phyloP scores from a whole-genome alignment of 2,888 invertebrate genomes.

The Eilema caniola region DNA sequence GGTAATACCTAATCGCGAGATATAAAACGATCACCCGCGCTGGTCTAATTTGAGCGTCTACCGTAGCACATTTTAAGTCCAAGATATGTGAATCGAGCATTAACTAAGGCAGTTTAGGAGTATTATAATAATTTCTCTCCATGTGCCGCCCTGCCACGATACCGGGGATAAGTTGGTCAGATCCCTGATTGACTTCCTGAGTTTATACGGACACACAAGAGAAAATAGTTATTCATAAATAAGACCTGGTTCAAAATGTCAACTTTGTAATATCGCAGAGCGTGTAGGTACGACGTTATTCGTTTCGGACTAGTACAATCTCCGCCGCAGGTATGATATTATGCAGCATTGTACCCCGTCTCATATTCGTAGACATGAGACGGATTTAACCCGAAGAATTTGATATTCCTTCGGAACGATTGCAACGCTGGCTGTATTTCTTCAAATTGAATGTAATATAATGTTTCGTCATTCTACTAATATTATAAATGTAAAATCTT shows the following conservation, averaged over 20 bases:
- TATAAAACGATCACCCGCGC: no score
- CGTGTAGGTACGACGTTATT: neutral
- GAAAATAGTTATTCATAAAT: neutral
- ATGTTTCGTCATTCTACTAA: neutral
- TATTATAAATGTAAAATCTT: no score
- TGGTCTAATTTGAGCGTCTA: no score
- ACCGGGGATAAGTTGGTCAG: no score
- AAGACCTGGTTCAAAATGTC: neutral
- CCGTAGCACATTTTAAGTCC: no score
- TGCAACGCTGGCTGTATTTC: neutral
- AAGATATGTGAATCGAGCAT: no score
- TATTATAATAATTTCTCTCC: no score
- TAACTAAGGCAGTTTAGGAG: no score
- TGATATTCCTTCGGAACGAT: neutral
- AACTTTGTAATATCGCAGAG: neutral
- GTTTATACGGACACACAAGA: no score
- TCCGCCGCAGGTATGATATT: neutral
- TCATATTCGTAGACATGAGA: neutral
- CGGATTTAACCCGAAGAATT: neutral
- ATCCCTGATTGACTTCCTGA: no score
- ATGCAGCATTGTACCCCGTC: conserved; percentile 1
- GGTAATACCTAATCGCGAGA: no score
- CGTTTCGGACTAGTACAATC: neutral
- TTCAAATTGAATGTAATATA: neutral
- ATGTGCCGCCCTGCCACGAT: no score